Conservation (phyloP, 2,888 invertebrate species). For the Apamea monoglypha region DNA sequence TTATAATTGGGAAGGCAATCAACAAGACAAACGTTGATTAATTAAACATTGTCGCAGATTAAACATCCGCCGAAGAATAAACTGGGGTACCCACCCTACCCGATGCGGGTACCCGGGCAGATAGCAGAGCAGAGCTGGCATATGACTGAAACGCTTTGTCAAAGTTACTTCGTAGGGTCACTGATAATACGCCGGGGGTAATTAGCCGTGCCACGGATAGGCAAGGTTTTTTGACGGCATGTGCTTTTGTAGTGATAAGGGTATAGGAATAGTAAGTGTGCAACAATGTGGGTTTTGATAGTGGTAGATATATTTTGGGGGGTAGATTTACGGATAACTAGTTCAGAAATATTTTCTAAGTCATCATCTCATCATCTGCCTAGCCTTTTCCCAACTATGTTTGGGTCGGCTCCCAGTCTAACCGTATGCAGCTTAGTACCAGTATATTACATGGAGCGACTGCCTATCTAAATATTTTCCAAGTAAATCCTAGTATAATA, state of each 20-base stretch:
- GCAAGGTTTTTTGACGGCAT: constrained; percentile 54
- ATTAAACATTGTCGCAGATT: constrained; percentile 89
- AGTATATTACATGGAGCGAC: no score
- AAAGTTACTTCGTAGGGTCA: constrained; percentile 61
- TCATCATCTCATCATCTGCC: no score
- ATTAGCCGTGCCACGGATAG: constrained; percentile 63
- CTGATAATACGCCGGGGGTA: constrained; percentile 60
- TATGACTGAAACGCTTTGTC: constrained; percentile 65
- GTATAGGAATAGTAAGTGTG: background rate
- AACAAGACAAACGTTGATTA: constrained; percentile 88
- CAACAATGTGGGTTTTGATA: constrained; percentile 15
- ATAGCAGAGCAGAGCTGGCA: constrained; percentile 55
- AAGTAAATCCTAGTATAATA: no score
- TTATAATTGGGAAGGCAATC: constrained; percentile 88
- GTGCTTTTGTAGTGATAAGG: constrained; percentile 35
- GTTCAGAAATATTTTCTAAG: background rate
- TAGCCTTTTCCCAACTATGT: no score
- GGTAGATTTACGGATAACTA: no score
- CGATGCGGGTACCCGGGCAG: constrained; percentile 66
- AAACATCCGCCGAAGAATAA: constrained; percentile 83
- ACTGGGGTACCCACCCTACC: constrained; percentile 68
- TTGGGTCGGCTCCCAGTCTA: no score
- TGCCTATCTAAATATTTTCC: no score
- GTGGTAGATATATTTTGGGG: background rate
- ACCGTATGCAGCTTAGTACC: no score